Base-by-base conservation (phyloP, 2,888 invertebrate genomes). In the Leucophenga maculata region DNA sequence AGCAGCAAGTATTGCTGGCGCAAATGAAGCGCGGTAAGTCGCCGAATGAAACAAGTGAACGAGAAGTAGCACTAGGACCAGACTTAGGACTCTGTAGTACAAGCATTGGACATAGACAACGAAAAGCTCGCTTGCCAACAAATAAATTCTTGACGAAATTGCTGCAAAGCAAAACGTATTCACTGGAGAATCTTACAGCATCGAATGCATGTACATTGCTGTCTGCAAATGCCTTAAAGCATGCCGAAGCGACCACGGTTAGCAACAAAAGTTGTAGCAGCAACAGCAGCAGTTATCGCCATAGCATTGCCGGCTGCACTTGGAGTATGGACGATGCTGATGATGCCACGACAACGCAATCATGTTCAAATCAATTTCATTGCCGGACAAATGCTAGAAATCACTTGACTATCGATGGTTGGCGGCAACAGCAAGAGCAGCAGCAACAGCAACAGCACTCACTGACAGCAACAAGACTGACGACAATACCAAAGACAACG, bases 101-200 rank as follows among this genome's bases (percentile, higher is more conserved):
- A 11, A 6, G 6, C 1, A 39, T 39, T 39, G 39, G 39, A 39
- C 39, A 39, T 39, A 3, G 39, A 39, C 39, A 39, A 9, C 85
- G 85, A 1, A 78, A 74, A 66, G 67, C 75, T n/a, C 32, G 72
- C 50, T 48, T 75, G 59, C 88, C 89, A 66, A 87, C 88, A 65
- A 89, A 90, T 78, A 90, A 90, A 84, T 89, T 91, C 78, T 82
- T 91, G 46, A 88, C 89, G 67, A 89, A 89, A 79, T 83, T 90
- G 64, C 86, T 89, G 48, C 77, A 74, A 68, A 88, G 89, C 18
- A 90, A 89, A 81, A 86, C 90, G n/a, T 87, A 87, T 44, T 90
- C 90, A 6, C 88, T 89, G 74, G 90, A 90, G 73, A 90, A 90
- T 84, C 86, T 90, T 50, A 74, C 76, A 1, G 52, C 60, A 57